Evolutionary conservation across 2,888 invertebrate genomes (phyloP).

Genomic region (Heteromyza rotundicornis): DNA sequence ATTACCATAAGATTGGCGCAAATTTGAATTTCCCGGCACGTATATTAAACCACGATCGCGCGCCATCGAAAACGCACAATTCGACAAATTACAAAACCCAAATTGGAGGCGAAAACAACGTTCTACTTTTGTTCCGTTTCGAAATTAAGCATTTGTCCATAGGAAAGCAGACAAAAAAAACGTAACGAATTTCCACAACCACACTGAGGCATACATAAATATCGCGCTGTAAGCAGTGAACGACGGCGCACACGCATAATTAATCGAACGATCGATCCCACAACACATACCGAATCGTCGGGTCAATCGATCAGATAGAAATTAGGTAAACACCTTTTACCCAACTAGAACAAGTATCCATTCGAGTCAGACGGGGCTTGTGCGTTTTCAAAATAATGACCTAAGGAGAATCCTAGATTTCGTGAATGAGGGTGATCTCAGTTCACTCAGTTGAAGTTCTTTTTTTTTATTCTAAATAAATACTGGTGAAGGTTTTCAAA

Average conservation of each 20-base stretch:
- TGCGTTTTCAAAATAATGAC: no score
- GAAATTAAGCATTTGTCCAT: not conserved
- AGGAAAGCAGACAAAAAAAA: not conserved
- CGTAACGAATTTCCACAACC: not conserved
- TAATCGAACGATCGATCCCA: not conserved
- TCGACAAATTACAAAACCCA: slow-evolving; percentile 13
- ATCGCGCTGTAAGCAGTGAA: not conserved
- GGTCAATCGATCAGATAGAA: not conserved
- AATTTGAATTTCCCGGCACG: no score
- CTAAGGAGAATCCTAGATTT: no score
- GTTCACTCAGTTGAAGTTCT: no score
- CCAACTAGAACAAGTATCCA: no score
- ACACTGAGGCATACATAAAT: not conserved
- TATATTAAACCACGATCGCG: no score
- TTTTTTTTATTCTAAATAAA: no score
- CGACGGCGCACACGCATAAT: not conserved
- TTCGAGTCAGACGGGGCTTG: no score
- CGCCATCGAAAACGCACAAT: no score
- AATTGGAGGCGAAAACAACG: slow-evolving; percentile 1
- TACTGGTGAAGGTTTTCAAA: no score
- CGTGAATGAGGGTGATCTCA: no score
- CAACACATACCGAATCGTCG: not conserved
- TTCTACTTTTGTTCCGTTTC: slow-evolving; percentile 10
- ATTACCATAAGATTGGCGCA: no score
- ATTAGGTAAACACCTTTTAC: not conserved